Evolutionary conservation across 2,113 vertebrate species (phyloP).

Genomic region (Apodemus sylvaticus): DNA sequence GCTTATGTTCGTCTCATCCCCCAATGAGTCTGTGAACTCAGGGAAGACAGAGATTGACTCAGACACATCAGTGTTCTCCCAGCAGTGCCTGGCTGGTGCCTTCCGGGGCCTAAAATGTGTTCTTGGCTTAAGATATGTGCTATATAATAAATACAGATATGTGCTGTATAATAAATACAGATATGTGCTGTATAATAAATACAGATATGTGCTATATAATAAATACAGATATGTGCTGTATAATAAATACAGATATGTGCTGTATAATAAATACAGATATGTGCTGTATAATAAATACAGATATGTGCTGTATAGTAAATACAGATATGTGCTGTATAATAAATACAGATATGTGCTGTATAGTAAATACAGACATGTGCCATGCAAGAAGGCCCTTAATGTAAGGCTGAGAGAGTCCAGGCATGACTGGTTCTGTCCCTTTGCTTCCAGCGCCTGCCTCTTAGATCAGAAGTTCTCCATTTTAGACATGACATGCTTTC

Average conservation of each 20-base stretch:
- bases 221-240: too few species aligned
- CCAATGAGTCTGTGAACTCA: background rate
- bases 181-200: background rate
- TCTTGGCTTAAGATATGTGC: constrained; percentile 17
- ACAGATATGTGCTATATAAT: background rate
- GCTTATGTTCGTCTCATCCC: background rate
- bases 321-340: too few species aligned
- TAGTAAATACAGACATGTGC: constrained; percentile 5
- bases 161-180: constrained; percentile 2
- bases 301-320: constrained; percentile 10
- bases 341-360: too few species aligned
- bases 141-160: background rate
- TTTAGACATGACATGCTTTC: constrained; percentile 25
- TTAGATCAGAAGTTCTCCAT: background rate
- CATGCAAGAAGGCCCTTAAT: background rate
- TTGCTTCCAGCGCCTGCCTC: background rate
- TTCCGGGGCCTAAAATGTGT: background rate
- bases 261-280: background rate
- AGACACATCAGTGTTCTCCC: background rate
- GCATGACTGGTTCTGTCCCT: background rate
- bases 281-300: too few species aligned
- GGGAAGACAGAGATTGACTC: background rate
- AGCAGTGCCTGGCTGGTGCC: background rate
- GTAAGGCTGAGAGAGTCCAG: background rate
- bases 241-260: constrained; percentile 9